Conservation (phyloP, 2,113 vertebrate genomes). For the Pithys albifrons region DNA sequence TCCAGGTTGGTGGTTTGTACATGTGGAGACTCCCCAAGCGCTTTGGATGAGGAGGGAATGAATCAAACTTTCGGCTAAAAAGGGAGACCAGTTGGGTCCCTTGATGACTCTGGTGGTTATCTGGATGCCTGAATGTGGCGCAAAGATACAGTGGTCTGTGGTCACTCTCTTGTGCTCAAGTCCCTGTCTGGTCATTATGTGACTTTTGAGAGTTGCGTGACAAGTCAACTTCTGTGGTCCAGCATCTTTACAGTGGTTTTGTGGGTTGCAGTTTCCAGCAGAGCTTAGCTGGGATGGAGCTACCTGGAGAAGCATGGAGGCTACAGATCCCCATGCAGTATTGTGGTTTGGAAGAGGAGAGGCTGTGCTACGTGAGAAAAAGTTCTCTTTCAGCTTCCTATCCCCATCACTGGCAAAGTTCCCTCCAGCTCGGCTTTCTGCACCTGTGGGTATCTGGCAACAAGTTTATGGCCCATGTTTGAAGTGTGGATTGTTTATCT, state of each 20-base stretch:
- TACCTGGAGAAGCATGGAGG: background rate
- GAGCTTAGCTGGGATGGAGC: background rate
- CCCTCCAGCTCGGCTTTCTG: background rate
- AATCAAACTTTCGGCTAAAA: background rate
- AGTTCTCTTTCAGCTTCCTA: background rate
- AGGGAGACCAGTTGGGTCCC: background rate
- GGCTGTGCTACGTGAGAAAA: background rate
- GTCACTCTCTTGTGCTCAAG: background rate
- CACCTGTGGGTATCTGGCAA: background rate
- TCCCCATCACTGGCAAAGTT: background rate
- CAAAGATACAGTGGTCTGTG: background rate
- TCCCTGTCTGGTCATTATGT: background rate
- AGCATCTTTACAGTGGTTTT: background rate
- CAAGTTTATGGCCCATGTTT: background rate
- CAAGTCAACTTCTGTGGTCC: background rate
- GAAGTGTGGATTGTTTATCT: background rate
- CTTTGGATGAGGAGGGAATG: background rate
- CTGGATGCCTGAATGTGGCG: background rate
- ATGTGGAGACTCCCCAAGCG: background rate
- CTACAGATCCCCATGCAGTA: background rate
- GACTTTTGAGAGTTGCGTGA: background rate
- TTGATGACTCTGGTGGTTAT: fast-evolving
- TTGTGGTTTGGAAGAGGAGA: background rate
- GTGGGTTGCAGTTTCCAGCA: background rate
- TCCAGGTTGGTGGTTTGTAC: background rate